Evolutionary conservation across 2,113 vertebrate genomes (phyloP), one percentile per base, ranked within the genome.

Genomic region (Mirza zaza): DNA sequence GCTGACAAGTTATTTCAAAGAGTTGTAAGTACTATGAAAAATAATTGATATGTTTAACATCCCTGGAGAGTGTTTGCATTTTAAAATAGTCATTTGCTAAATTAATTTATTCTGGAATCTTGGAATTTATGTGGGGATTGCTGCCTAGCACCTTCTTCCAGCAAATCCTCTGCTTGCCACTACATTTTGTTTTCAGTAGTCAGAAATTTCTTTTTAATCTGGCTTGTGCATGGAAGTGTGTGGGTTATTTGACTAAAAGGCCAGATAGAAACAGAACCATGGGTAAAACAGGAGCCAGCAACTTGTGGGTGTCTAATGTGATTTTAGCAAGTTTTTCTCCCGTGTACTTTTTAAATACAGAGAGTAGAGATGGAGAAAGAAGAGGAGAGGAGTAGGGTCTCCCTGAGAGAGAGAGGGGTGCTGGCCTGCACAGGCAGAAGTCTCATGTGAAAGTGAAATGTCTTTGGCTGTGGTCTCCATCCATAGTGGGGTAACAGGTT

Each of bases 11-110:
- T 80, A 82, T 73, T 91, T 91, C 29, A 76, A 21, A 48, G 52
- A 85, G 42, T 95, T 92, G 11, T 71, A 92, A 79, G 15, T 81
- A 10, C 15, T 68, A 57, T 90, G 63, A 70, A 77, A 96, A 92
- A 83, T 57, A 67, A 48, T 52, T 85, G n/a, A 48, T 80, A 15
- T 76, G 27, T 48, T 96, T 88, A 67, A 76, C 13, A 91, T 52
- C 13, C 21, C 18, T 67, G 27, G 20, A 48, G 8, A 71, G 5
- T 65, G 34, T 57, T 92, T 96, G 5, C 42, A 73, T 89, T 61
- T 93, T 63, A 65, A 86, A 90, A 65, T 8, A 93, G 18, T 90
- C 4, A 50, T 29, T 94, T 82, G 5, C 27, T 86, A 94, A 89
- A 42, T 95, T 88, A 79, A 80, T 67, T 91, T 27, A 65, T 77